A percentile compares a stretch with the other conserved stretches of the same genome.
Evolutionary conservation across 2,888 invertebrate species (phyloP).

Genomic region (Drosophila flavopinicola): DNA sequence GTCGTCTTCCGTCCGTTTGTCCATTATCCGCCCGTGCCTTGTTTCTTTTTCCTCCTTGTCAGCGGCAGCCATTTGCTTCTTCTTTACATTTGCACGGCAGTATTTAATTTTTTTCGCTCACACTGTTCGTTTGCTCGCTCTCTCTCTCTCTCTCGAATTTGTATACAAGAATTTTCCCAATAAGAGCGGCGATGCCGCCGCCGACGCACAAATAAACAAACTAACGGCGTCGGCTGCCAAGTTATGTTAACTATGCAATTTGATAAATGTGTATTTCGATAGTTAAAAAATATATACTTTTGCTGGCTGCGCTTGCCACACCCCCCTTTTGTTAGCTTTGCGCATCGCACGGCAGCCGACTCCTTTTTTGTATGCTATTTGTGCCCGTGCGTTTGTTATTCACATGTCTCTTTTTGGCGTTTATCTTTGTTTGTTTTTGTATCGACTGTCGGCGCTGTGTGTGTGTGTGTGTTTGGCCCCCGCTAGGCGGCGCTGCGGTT

Average conservation of each 20-base stretch:
- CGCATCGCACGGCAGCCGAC: conserved; percentile 28
- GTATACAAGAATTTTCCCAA: conserved; percentile 74
- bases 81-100: conserved; percentile 54
- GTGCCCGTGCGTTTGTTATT: conserved; percentile 67
- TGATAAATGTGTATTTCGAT: conserved; percentile 6
- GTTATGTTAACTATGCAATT: conserved; percentile 25
- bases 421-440: conserved; percentile 78
- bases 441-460: conserved; percentile 33
- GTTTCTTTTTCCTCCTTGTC: conserved; percentile 73
- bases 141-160: conserved; percentile 50
- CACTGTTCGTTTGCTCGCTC: conserved; percentile 20
- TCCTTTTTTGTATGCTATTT: conserved; percentile 40
- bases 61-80: conserved; percentile 74
- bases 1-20: conserved; percentile 38
- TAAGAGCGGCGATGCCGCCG: conserved; percentile 48
- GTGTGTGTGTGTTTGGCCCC: conserved; percentile 40
- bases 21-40: conserved; percentile 57
- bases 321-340: conserved; percentile 45
- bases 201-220: conserved; percentile 39
- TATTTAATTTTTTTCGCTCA: conserved; percentile 46
- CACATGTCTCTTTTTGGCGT: conserved; percentile 70
- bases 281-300: conserved; percentile 5
- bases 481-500: conserved; percentile 47
- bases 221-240: conserved; percentile 20
- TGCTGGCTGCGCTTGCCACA: conserved; percentile 37